A percentile compares a stretch with the other conserved stretches of the same genome.
Evolutionary conservation across 2,797 vertebrate species (phyloP).

Genomic region (Acipenser transmontanus): DNA sequence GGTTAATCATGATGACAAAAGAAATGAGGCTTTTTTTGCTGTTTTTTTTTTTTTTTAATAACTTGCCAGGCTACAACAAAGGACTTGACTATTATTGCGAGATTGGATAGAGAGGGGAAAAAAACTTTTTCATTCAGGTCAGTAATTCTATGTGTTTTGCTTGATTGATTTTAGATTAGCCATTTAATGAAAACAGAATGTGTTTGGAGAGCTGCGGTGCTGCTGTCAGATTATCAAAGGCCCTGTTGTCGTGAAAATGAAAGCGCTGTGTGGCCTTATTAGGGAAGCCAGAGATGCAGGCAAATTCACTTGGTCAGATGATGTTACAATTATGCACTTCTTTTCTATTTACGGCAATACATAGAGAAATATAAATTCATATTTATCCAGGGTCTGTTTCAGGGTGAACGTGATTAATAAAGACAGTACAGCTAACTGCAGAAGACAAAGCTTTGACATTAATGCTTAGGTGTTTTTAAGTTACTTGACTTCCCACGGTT

Average conservation of each 20-base stretch:
- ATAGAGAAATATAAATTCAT: conserved; percentile 29
- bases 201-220: conserved; percentile 52
- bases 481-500: too few relatives aligned
- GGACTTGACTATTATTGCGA: conserved; percentile 35
- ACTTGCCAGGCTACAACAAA: neutral
- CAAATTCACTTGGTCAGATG: conserved; percentile 28
- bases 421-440: conserved; percentile 6
- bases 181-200: conserved; percentile 66
- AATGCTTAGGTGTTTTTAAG: too few relatives aligned
- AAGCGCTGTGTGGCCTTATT: conserved; percentile 37
- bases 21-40: neutral
- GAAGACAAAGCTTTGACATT: neutral
- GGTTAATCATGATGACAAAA: conserved; percentile 3
- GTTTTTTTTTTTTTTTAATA: too few relatives aligned
- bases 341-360: conserved; percentile 26
- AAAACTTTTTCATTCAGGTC: conserved; percentile 40
- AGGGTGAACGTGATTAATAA: neutral
- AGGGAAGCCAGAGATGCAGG: conserved; percentile 29
- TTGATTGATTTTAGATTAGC: conserved; percentile 70
- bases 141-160: conserved; percentile 48
- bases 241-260: conserved; percentile 39
- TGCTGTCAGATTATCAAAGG: conserved; percentile 54
- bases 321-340: conserved; percentile 35
- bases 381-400: conserved; percentile 11
- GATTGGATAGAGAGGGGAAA: conserved; percentile 24